These are phyloP conservation scores for Sebastes schlegelii DNA, from an alignment of 2,113 vertebrate genomes.

Conservation along the genomic window DNA sequence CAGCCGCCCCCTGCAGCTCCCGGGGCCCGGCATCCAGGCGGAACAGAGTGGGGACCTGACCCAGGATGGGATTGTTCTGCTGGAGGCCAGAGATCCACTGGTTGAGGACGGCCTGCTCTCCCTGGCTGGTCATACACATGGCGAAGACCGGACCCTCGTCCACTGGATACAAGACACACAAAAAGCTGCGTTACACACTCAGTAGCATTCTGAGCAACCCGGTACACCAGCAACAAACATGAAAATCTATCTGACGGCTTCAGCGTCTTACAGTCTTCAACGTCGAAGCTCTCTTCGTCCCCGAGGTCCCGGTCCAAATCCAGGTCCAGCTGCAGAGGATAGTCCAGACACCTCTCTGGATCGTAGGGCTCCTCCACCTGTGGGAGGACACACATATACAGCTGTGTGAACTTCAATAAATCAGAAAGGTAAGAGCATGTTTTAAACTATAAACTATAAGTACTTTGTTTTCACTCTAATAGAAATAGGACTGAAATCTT, in stretches of 20 bases:
- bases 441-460: too few relatives aligned
- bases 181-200: neutral
- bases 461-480: too few relatives aligned
- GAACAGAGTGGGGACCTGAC: conserved; percentile 87
- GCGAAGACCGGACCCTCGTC: conserved; percentile 90
- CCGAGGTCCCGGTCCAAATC: conserved; percentile 84
- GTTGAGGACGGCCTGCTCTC: conserved; percentile 86
- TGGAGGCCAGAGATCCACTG: conserved; percentile 92
- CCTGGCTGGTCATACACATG: conserved; percentile 88
- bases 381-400: neutral
- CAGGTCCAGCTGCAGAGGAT: conserved; percentile 87
- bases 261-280: conserved; percentile 85
- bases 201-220: too few relatives aligned
- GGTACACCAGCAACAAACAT: neutral
- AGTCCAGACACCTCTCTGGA: conserved; percentile 87
- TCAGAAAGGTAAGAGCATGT: too few relatives aligned
- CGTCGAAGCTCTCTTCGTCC: conserved; percentile 86
- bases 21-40: conserved; percentile 77
- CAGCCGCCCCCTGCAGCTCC: conserved; percentile 61
- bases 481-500: too few relatives aligned
- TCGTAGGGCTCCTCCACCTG: conserved; percentile 85
- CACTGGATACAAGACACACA: conserved; percentile 79
- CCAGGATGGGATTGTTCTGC: conserved; percentile 87
- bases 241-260: neutral
- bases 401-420: neutral